A percentile compares a stretch with the other conserved stretches of the same genome.
Evolutionary conservation across 2,113 vertebrate species (phyloP).

Genomic region (Apeltes quadracus): DNA sequence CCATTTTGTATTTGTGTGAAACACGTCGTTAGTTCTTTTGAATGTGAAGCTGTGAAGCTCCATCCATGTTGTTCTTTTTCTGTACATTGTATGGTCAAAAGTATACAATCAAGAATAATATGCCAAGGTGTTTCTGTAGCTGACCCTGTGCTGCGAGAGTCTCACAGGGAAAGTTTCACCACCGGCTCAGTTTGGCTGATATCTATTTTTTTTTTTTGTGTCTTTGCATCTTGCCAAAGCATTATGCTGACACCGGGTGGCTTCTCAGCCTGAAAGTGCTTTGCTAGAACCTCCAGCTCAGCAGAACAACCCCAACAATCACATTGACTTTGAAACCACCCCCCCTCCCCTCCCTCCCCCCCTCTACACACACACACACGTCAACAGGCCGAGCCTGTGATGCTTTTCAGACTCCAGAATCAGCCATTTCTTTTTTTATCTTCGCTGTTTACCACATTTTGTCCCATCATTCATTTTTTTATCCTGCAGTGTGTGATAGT

Average conservation of each 20-base stretch:
- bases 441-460: neutral
- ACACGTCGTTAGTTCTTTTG: neutral
- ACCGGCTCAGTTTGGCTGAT: neutral
- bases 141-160: slow-evolving; percentile 3
- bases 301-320: slow-evolving; percentile 20
- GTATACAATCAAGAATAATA: neutral
- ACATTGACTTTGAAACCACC: slow-evolving; percentile 10
- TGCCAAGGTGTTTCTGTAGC: too few species aligned
- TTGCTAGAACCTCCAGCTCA: slow-evolving; percentile 30
- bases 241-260: slow-evolving; percentile 14
- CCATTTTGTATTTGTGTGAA: slow-evolving; percentile 3
- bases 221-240: slow-evolving; percentile 8
- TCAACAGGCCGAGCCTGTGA: neutral
- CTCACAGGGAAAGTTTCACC: neutral
- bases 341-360: too few species aligned
- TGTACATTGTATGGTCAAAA: neutral
- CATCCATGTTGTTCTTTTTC: neutral
- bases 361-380: neutral
- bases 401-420: slow-evolving; percentile 4
- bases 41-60: neutral
- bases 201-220: slow-evolving; percentile 1
- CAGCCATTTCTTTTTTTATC: slow-evolving; percentile 2
- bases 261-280: slow-evolving; percentile 50
- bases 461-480: neutral
- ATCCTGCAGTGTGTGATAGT: neutral